Percentiles rank a stretch among this genome's conserved stretches.
Evolutionary conservation across 2,888 invertebrate genomes (phyloP).

Genomic region (Lamproptera curius): DNA sequence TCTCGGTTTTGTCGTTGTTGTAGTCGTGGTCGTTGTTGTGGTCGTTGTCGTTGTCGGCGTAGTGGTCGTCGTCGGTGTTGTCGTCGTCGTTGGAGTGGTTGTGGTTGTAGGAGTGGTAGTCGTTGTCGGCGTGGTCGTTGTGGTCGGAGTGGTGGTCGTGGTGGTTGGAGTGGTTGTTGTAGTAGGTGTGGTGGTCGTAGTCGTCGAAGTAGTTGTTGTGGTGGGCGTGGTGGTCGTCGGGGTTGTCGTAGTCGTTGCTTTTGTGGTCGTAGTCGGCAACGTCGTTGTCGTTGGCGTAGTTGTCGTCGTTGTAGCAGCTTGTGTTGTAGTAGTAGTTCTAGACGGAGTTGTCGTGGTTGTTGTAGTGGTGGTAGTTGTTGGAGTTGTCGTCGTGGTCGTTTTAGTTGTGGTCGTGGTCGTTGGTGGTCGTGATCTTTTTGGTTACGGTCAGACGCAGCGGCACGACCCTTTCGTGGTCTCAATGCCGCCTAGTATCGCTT

Average conservation of each 20-base stretch:
- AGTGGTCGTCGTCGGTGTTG: constrained; percentile 14
- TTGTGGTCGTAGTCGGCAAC: constrained; percentile 19
- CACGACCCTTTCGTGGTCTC: constrained; percentile 12
- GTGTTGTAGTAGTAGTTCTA: constrained; percentile 15
- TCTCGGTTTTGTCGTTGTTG: constrained; percentile 19
- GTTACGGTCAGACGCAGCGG: neutral
- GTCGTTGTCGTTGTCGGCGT: constrained; percentile 14
- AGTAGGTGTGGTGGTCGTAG: constrained; percentile 16
- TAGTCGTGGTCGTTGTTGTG: constrained; percentile 20
- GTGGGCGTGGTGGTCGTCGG: constrained; percentile 23
- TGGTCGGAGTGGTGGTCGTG: constrained; percentile 17
- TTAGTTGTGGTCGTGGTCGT: constrained; percentile 17
- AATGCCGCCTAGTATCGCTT: constrained; percentile 36
- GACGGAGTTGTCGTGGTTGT: constrained; percentile 18
- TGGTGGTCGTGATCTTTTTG: constrained; percentile 14
- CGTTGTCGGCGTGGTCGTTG: constrained; percentile 19
- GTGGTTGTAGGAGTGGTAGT: constrained; percentile 22
- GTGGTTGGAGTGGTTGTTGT: constrained; percentile 16
- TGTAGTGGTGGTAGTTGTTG: constrained; percentile 20
- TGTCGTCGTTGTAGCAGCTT: constrained; percentile 20
- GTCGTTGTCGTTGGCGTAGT: constrained; percentile 22
- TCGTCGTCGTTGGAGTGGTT: constrained; percentile 12
- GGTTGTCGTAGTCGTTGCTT: constrained; percentile 23
- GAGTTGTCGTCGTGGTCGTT: constrained; percentile 20
- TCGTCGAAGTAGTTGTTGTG: constrained; percentile 20